Evolutionary conservation across 53 echinoderm and acorn worm genomes (phyloP).

Genomic region (Holothuria leucospilota): DNA sequence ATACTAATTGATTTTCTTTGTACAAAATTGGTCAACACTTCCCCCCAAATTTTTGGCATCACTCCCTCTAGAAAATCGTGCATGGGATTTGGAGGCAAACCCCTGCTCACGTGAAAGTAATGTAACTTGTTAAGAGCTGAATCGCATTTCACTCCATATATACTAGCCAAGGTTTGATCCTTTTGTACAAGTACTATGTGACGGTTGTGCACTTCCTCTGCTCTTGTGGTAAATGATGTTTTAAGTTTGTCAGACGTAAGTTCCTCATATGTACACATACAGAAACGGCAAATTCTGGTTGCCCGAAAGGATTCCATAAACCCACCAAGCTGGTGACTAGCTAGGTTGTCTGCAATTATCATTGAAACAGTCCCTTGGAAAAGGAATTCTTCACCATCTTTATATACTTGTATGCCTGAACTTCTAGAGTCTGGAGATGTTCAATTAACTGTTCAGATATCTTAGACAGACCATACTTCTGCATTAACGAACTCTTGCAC

Average conservation of each 20-base stretch:
- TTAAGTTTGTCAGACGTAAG: background rate
- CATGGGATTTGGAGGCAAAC: constrained; percentile 45
- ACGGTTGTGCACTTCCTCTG: constrained; percentile 25
- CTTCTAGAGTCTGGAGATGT: constrained; percentile 9
- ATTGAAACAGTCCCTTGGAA: background rate
- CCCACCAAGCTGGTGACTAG: constrained; percentile 8
- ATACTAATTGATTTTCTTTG: background rate
- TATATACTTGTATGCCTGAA: constrained; percentile 1
- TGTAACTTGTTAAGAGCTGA: constrained; percentile 44
- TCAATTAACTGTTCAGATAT: background rate
- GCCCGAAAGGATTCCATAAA: constrained; percentile 24
- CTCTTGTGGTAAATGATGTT: constrained; percentile 34
- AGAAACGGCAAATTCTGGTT: constrained; percentile 7
- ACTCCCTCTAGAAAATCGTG: constrained; percentile 60
- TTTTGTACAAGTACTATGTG: constrained; percentile 33
- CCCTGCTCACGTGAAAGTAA: constrained; percentile 51
- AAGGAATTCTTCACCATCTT: background rate
- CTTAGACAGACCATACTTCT: constrained; percentile 8
- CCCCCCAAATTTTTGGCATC: background rate
- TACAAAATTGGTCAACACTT: constrained; percentile 15
- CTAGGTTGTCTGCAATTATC: constrained; percentile 15
- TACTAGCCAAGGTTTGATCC: constrained; percentile 31
- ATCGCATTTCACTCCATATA: constrained; percentile 54
- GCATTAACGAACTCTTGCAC: constrained; percentile 2
- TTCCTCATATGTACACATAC: background rate